Evolutionary conservation across 1,140 invertebrate genomes (phyloP), one percentile per base, ranked within the genome.

Genomic region (Liolophura sinensis): DNA sequence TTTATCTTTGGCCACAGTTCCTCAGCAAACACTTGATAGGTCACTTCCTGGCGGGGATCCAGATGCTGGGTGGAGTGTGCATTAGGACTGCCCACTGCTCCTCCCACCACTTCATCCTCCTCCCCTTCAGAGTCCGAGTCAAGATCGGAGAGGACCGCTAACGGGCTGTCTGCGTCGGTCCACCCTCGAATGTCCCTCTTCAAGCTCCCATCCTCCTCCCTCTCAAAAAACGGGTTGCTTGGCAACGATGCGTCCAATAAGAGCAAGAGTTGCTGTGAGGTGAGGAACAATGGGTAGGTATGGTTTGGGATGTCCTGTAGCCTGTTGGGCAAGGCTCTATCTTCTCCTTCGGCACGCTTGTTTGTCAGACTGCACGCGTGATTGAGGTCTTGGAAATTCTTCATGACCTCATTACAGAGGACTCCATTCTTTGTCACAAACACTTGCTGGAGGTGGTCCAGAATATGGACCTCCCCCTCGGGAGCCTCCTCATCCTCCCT

Each of bases 341-440:
- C 62, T 58, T 76, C 71, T 16, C 61, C 27, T 18, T 52, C 58
- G 9, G 71, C 65, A 65, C 74, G 71, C 12, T 66, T 55, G 18
- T 70, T 58, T 1, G 70, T 62, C 3, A 71, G 31, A 31, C 70
- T 60, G 52, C 63, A 69, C 18, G 76, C 77, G 62, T 73, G 73
- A 54, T 71, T 73, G 47, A 81, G 67, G 60, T 77, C 72, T 25
- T 65, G 51, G 62, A 82, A 81, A 40, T 78, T 81, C 62, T 81
- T 82, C 67, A 76, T 67, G 11, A 82, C 75, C 64, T 81, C 79
- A 62, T 49, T 75, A 57, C 78, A 81, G 47, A 82, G 69, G 9
- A 79, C 73, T 14, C 72, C 68, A 65, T 82, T 81, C 62, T 81
- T 80, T 5, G 80, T 81, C 18, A 82, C 73, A 67, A 82, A 82